A percentile compares a stretch with the other conserved stretches of the same genome.
These are phyloP conservation scores for Caenorhabditis remanei DNA, from an alignment of 1,140 invertebrate species.

Conservation along the genomic window DNA sequence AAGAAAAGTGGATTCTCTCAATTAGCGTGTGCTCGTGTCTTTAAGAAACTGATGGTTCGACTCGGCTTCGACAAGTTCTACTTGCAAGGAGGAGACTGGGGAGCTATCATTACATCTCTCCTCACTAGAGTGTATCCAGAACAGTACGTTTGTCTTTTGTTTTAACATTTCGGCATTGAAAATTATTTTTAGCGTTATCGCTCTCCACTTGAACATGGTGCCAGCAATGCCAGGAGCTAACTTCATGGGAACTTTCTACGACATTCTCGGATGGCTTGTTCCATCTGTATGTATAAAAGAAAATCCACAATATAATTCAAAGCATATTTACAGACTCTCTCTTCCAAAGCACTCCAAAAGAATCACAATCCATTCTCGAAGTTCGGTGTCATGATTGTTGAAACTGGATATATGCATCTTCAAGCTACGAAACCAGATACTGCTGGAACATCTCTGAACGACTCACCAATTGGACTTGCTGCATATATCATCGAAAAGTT, in stretches of 20 bases:
- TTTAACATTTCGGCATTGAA: too few relatives aligned
- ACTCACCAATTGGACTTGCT: constrained; percentile 84
- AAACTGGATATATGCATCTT: constrained; percentile 84
- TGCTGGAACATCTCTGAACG: constrained; percentile 80
- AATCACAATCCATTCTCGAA: constrained; percentile 33
- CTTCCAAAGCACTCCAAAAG: constrained; percentile 81
- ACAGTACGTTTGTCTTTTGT: constrained; percentile 67
- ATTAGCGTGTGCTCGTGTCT: constrained; percentile 83
- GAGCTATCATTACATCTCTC: constrained; percentile 75
- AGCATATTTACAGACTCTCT: constrained; percentile 79
- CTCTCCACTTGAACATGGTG: constrained; percentile 84
- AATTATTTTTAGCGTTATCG: constrained; percentile 79
- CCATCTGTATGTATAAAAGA: constrained; percentile 18
- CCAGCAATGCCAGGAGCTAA: constrained; percentile 76
- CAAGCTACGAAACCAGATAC: constrained; percentile 93
- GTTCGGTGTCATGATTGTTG: constrained; percentile 81
- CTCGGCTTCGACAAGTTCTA: constrained; percentile 86
- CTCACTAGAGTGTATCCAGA: constrained; percentile 84
- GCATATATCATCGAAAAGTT: constrained; percentile 90
- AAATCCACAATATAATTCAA: not conserved
- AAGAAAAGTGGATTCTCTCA: constrained; percentile 79
- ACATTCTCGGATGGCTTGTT: constrained; percentile 74
- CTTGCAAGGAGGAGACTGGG: constrained; percentile 87
- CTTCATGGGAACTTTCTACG: constrained; percentile 80
- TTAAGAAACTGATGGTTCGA: constrained; percentile 87